Conservation (phyloP, 2,113 vertebrate species). For the Rhombomys opimus region DNA sequence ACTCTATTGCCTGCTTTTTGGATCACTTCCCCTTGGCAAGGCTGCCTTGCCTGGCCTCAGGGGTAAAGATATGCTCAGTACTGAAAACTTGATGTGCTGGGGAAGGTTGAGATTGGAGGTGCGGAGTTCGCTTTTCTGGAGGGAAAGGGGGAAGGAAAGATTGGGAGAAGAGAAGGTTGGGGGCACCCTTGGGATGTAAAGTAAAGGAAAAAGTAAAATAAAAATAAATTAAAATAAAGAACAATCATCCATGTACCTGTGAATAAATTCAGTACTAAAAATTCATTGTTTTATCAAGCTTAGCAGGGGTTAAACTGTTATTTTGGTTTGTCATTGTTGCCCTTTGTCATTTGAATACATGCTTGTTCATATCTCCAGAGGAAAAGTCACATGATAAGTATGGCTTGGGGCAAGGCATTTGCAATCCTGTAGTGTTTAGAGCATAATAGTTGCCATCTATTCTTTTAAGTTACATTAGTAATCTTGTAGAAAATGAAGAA, state of each 20-base stretch:
- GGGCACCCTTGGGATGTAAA: no score
- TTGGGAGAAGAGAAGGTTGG: no score
- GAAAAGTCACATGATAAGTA: not conserved
- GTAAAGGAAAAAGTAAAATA: no score
- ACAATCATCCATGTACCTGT: not conserved
- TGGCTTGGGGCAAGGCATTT: slow-evolving; percentile 69
- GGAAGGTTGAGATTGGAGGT: no score
- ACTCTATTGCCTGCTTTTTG: no score
- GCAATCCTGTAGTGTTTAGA: slow-evolving; percentile 76
- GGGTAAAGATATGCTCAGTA: no score
- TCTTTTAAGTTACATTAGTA: not conserved
- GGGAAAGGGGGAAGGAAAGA: no score
- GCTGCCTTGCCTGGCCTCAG: no score
- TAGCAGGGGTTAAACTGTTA: not conserved
- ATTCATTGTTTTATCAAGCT: not conserved
- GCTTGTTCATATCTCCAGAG: not conserved
- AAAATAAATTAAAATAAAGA: no score
- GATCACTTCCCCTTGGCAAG: no score
- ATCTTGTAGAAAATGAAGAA: not conserved
- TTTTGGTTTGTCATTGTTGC: not conserved
- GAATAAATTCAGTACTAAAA: not conserved
- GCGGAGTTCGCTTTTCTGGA: no score
- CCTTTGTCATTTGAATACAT: not conserved
- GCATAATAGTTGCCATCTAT: slow-evolving; percentile 69
- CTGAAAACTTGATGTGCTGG: no score